Evolutionary conservation across 2,113 vertebrate species (phyloP).

Genomic region (Herpetotheres cachinnans): DNA sequence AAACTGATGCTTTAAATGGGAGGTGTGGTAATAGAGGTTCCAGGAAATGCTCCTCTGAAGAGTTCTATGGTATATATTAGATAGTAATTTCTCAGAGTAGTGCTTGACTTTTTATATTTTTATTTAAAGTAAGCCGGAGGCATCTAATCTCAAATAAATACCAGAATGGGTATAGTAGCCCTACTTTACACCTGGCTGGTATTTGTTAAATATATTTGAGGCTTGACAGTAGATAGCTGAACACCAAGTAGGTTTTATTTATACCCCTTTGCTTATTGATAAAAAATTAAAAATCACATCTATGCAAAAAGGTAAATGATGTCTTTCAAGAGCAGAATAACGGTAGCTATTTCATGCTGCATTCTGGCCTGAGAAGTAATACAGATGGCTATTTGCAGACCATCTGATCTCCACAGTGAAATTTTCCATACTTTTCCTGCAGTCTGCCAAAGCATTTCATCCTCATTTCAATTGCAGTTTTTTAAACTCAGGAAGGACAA

Average conservation of each 20-base stretch:
- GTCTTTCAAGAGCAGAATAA: not conserved
- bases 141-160: not conserved
- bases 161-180: not conserved
- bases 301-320: not conserved
- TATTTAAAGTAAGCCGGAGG: not conserved
- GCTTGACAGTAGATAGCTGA: not conserved
- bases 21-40: not conserved
- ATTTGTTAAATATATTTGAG: not conserved
- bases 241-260: not conserved
- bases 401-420: not conserved
- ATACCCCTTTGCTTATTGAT: not conserved
- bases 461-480: not conserved
- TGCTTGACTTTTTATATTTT: not conserved
- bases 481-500: not conserved
- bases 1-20: not conserved
- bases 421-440: not conserved
- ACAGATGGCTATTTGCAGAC: not conserved
- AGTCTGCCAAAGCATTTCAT: not conserved
- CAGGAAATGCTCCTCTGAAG: not conserved
- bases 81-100: not conserved
- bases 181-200: not conserved
- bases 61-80: not conserved
- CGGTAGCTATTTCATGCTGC: not conserved
- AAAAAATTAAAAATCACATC: not conserved
- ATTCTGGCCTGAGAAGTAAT: not conserved